Base-by-base conservation (phyloP, 2,113 vertebrate genomes). In the Emydura subglobosa region DNA sequence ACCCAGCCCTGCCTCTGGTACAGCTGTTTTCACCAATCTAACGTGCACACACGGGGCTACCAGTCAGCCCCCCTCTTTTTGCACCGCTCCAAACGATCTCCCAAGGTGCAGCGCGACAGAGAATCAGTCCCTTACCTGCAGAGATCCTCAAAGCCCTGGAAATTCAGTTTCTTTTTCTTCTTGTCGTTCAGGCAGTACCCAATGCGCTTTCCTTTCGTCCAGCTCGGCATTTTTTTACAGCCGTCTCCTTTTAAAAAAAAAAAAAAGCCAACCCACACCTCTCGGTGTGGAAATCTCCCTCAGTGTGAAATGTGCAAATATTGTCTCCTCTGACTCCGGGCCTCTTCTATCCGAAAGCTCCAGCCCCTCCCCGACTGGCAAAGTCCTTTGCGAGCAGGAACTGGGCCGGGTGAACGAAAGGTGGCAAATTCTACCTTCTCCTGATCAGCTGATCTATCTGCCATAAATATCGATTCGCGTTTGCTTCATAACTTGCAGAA, bases 101-200 rank as follows among this genome's bases (percentile, higher is more conserved):
- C n/a, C 24, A 7, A 76, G 22, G 72, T 0, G 13, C 34, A 1
- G 68, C 17, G 11, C 3, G 2, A 42, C 39, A 12, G 72, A 19
- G 17, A 5, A 19, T 44, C 49, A 13, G 44, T 16, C 7, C 96
- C 97, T 98, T 97, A 98, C 98, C 97, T 97, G 96, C 98, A 98
- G 49, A 98, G 97, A 25, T 95, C 97, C 5, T 96, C 91, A 82
- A 98, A 98, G 1, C 97, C 94, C 47, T 96, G 93, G 83, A 98
- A 95, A 79, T 98, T 98, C 83, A 98, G 97, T 90, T 96, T 97
- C 92, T 93, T 93, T 72, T 97, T 98, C 83, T 98, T 98, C 94
- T 98, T 98, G 4, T 97, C 97, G 87, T 98, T 98, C 84, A 98
- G 96, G 39, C 97, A 98, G 94, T 98, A 98, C 19, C 98, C 98